A percentile compares a stretch with the other conserved stretches of the same genome.
Conservation (phyloP, 2,888 invertebrate genomes). For the Agonum fuliginosum region DNA sequence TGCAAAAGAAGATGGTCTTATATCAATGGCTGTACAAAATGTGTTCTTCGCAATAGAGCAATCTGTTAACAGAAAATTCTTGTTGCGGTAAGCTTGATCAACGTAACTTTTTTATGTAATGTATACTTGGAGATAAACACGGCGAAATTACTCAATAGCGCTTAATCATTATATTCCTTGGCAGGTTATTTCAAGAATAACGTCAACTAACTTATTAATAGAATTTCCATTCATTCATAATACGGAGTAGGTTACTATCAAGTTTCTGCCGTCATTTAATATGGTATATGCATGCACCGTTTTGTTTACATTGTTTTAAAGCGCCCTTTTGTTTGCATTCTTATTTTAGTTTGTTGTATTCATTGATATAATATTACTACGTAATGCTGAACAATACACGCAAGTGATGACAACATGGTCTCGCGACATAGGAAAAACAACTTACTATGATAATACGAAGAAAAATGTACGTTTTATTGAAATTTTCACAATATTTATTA, state of each 20-base stretch:
- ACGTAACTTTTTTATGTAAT: not conserved
- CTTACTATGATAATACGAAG: too few relatives aligned
- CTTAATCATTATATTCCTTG: not conserved
- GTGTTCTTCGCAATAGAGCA: slow-evolving; percentile 81
- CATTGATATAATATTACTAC: not conserved
- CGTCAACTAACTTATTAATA: not conserved
- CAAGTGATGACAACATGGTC: too few relatives aligned
- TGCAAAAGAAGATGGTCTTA: slow-evolving; percentile 81
- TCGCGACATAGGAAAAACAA: too few relatives aligned
- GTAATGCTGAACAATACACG: too few relatives aligned
- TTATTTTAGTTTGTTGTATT: not conserved
- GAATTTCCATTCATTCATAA: not conserved
- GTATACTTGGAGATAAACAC: not conserved
- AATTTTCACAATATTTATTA: too few relatives aligned
- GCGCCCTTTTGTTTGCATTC: not conserved
- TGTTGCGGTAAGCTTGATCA: slow-evolving; percentile 78
- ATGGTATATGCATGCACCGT: not conserved
- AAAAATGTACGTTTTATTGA: too few relatives aligned
- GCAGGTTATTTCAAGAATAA: not conserved
- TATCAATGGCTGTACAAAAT: slow-evolving; percentile 82
- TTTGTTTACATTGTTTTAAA: not conserved
- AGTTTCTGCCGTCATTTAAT: not conserved
- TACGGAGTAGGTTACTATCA: not conserved
- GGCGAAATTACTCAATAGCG: not conserved
- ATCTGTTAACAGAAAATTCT: slow-evolving; percentile 81